Percentiles rank a stretch among this genome's conserved stretches.
Conservation (phyloP, 1,140 invertebrate species). For the Hyles vespertilio region DNA sequence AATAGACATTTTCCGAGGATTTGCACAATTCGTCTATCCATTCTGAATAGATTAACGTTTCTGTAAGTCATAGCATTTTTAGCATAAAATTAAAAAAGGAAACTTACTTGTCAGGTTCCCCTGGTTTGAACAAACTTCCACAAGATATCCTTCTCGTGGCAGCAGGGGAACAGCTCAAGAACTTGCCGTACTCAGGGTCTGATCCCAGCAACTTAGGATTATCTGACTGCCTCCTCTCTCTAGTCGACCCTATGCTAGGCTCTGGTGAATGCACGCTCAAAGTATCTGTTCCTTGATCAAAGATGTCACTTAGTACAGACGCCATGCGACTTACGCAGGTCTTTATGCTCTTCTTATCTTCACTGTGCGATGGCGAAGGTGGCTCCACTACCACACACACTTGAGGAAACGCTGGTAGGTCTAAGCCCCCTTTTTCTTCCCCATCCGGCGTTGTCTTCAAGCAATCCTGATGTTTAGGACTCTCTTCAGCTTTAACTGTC, state of each 20-base stretch:
- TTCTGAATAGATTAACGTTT: no score
- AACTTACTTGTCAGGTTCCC: slow-evolving; percentile 78
- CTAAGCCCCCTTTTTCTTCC: slow-evolving; percentile 2
- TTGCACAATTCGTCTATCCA: no score
- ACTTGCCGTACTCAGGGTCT: slow-evolving; percentile 77
- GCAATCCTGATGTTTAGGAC: slow-evolving; percentile 15
- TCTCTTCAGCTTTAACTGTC: slow-evolving; percentile 31
- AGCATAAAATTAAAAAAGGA: no score
- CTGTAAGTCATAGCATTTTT: no score
- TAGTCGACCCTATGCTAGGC: slow-evolving; percentile 53
- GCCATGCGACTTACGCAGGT: slow-evolving; percentile 58
- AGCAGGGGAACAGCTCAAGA: slow-evolving; percentile 81
- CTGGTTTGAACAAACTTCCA: slow-evolving; percentile 84
- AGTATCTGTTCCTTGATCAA: slow-evolving; percentile 61
- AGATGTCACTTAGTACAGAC: slow-evolving; percentile 66
- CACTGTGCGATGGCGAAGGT: slow-evolving; percentile 79
- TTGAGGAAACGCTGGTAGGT: slow-evolving; percentile 70
- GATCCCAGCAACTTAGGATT: slow-evolving; percentile 78
- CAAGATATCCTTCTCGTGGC: slow-evolving; percentile 86
- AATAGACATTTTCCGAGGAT: no score
- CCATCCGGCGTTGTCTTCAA: slow-evolving; percentile 5
- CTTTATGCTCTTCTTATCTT: slow-evolving; percentile 67
- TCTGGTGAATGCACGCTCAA: slow-evolving; percentile 62
- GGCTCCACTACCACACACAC: slow-evolving; percentile 83
- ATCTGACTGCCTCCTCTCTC: slow-evolving; percentile 72